phyloP scores from a whole-genome alignment of 2,888 invertebrate genomes.

The Sminthurinus aureus region DNA sequence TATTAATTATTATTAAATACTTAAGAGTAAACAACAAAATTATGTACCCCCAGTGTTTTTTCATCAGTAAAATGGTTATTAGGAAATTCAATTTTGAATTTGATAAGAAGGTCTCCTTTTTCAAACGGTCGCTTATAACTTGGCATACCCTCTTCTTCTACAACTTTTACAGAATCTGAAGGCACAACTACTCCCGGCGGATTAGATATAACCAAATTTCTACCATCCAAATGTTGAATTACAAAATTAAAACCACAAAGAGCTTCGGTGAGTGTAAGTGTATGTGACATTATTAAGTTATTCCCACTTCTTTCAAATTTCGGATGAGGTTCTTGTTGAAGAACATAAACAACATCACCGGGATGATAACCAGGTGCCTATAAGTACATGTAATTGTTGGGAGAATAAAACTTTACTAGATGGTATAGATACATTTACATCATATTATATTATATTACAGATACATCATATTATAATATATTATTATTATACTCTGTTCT shows the following conservation, averaged over 20 bases:
- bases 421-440: too few relatives aligned
- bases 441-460: too few relatives aligned
- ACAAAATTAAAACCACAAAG: conserved; percentile 87
- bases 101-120: conserved; percentile 85
- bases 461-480: too few relatives aligned
- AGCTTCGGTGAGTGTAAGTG: conserved; percentile 84
- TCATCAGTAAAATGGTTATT: conserved; percentile 78
- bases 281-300: conserved; percentile 77
- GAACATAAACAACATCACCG: conserved; percentile 87
- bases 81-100: conserved; percentile 87
- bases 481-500: too few relatives aligned
- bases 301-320: conserved; percentile 79
- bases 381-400: too few relatives aligned
- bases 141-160: conserved; percentile 92
- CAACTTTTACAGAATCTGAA: conserved; percentile 74
- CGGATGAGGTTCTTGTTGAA: conserved; percentile 82
- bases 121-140: conserved; percentile 82
- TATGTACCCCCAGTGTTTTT: conserved; percentile 66
- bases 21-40: background rate
- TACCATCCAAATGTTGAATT: conserved; percentile 88
- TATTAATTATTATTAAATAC: background rate
- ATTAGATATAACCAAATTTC: conserved; percentile 78
- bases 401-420: too few relatives aligned
- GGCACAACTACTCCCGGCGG: conserved; percentile 83
- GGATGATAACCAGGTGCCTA: conserved; percentile 79